Base-by-base conservation (phyloP, 2,888 invertebrate genomes). In the Leucophenga montana region DNA sequence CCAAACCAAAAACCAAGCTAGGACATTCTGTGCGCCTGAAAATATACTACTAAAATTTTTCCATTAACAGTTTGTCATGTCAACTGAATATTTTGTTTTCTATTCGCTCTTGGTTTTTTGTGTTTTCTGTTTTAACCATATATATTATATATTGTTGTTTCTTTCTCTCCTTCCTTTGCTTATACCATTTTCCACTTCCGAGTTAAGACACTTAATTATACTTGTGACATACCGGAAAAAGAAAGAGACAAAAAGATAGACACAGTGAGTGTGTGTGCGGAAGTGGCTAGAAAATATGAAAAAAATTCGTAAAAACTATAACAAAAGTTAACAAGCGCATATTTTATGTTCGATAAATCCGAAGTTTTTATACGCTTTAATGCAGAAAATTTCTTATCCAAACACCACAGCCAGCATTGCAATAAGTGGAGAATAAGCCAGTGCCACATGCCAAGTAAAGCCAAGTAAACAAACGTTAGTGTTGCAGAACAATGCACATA, bases 21-120 rank as follows among this genome's bases (percentile, higher is more conserved):
- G 9, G 20, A 20, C 56, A 56, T 20, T 16, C 18, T 56, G 22
- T 56, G 22, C 56, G 61, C 61, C 61, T 62, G 27, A 39, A 44
- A 18, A 31, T 62, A 62, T 62, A 20, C 61, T 62, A 44, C 31
- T 18, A 20, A 57, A 27, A 57, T 59, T 59, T 54, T 62, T 46
- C 48, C 48, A 64, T 64, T 48, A 48, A 48, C 62, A 64, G 62
- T 64, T 64, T 64, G 20, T 64, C 62, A 64, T 48, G 62, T 48
- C 20, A 64, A 46, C 11, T 6, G 14, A n/a, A 9, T 3, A 5
- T 50, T 48, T 48, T 9, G 3, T 48, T 6, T 48, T n/a, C 48
- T 48, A 6, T 9, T 54, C 18, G 4, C 54, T 54, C 18, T 18
- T n/a, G n/a, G n/a, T n/a, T 56, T 22, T 0, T n/a, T 5, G 11